Conservation (phyloP, 1,140 invertebrate species). For the Drosophila oshimai region DNA sequence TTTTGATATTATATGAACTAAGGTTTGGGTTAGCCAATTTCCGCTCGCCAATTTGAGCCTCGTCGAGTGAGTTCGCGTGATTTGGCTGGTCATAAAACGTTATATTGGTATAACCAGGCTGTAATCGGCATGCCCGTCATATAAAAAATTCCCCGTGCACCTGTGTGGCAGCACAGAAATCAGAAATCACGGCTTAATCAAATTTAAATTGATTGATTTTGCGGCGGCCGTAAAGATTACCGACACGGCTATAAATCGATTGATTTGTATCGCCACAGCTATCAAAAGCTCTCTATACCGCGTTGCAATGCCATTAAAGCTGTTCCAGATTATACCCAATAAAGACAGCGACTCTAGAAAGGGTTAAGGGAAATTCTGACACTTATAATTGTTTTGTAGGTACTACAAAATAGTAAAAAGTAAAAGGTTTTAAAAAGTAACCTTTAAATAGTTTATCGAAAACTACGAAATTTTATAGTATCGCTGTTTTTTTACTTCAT, state of each 20-base stretch:
- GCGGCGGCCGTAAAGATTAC: conserved; percentile 58
- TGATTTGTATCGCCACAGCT: conserved; percentile 34
- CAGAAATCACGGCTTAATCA: conserved; percentile 71
- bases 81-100: conserved; percentile 46
- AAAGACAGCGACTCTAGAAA: neutral
- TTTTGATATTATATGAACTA: conserved; percentile 22
- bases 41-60: conserved; percentile 20
- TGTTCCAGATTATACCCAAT: neutral
- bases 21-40: conserved; percentile 11
- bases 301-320: conserved; percentile 7
- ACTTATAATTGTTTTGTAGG: too few species aligned
- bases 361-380: neutral
- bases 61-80: conserved; percentile 47
- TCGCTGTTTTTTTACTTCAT: neutral
- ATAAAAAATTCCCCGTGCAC: conserved; percentile 12
- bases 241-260: conserved; percentile 31
- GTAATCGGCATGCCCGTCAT: conserved; percentile 30
- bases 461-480: too few species aligned
- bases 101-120: conserved; percentile 44
- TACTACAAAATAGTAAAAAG: neutral
- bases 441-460: too few species aligned
- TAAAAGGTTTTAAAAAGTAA: conserved; percentile 13
- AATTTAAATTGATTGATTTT: conserved; percentile 79
- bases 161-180: conserved; percentile 28
- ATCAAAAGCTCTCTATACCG: neutral